These are phyloP conservation scores for Lamprologus tigripictilis DNA, from an alignment of 2,113 vertebrate genomes.

Conservation along the genomic window DNA sequence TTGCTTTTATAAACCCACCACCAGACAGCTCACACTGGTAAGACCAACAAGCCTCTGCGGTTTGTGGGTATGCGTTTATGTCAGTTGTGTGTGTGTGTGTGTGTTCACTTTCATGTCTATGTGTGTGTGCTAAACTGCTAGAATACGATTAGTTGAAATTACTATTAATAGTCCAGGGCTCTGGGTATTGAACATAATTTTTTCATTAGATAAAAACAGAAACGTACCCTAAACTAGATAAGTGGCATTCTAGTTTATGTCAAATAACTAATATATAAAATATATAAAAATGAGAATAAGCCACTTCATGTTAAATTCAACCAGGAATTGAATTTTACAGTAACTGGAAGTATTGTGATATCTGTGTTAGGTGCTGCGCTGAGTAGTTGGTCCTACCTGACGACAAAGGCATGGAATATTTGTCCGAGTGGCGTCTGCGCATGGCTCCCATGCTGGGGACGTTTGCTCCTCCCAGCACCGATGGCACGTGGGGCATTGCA, in stretches of 20 bases:
- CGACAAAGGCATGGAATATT: slow-evolving; percentile 97
- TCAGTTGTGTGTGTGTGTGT: not conserved
- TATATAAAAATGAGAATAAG: not conserved
- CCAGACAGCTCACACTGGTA: slow-evolving; percentile 14
- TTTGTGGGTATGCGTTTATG: slow-evolving; percentile 10
- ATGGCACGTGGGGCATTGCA: slow-evolving; percentile 97
- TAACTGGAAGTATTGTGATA: not conserved
- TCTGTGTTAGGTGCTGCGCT: not conserved
- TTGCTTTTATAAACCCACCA: slow-evolving; percentile 39
- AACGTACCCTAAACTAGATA: not conserved
- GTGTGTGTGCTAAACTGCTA: not conserved
- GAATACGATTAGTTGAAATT: not conserved
- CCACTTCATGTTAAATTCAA: not conserved
- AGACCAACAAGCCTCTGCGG: slow-evolving; percentile 14
- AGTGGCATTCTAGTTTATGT: not conserved
- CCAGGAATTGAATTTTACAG: not conserved
- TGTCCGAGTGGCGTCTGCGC: slow-evolving; percentile 97
- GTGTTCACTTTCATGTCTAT: not conserved
- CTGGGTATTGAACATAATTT: not conserved
- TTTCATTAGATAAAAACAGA: not conserved
- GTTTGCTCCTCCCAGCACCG: slow-evolving; percentile 93
- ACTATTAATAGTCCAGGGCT: not conserved
- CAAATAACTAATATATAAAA: not conserved
- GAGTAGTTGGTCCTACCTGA: slow-evolving; percentile 84
- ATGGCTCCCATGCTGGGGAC: slow-evolving; percentile 98